These are phyloP conservation scores for Biston betularia DNA, from an alignment of 2,888 invertebrate genomes.

Conservation along the genomic window DNA sequence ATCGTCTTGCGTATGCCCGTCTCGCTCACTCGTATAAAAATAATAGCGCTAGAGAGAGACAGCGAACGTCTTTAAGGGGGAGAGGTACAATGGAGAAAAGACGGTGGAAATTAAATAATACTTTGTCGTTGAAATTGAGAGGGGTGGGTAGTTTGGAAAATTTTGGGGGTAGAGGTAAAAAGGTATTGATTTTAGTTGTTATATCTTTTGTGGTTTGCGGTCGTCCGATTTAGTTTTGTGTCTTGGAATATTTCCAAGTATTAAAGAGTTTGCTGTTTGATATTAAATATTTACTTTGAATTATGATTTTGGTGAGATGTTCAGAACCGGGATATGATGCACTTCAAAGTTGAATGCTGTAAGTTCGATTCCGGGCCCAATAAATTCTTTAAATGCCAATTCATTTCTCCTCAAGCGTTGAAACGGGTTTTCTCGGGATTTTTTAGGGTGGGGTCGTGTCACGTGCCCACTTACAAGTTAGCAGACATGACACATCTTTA, in stretches of 20 bases:
- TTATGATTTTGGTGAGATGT: background rate
- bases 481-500: too few species aligned
- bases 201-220: conserved; percentile 59
- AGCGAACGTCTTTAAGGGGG: conserved; percentile 69
- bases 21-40: conserved; percentile 62
- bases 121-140: conserved; percentile 85
- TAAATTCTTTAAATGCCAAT: too few species aligned
- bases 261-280: background rate
- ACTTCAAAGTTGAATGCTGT: too few species aligned
- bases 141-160: conserved; percentile 73
- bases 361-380: too few species aligned
- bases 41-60: conserved; percentile 59
- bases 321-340: too few species aligned
- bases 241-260: conserved; percentile 10
- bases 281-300: background rate
- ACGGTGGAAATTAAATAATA: conserved; percentile 85
- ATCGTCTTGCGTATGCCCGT: conserved; percentile 76
- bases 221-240: conserved; percentile 51
- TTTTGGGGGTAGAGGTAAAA: conserved; percentile 81
- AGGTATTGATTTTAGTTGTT: conserved; percentile 83
- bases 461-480: too few species aligned
- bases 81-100: conserved; percentile 83
- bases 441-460: too few species aligned
- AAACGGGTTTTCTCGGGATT: too few species aligned
- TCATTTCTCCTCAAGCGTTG: too few species aligned